Evolutionary conservation across 2,888 invertebrate genomes (phyloP).

Genomic region (Euplexia lucipara): DNA sequence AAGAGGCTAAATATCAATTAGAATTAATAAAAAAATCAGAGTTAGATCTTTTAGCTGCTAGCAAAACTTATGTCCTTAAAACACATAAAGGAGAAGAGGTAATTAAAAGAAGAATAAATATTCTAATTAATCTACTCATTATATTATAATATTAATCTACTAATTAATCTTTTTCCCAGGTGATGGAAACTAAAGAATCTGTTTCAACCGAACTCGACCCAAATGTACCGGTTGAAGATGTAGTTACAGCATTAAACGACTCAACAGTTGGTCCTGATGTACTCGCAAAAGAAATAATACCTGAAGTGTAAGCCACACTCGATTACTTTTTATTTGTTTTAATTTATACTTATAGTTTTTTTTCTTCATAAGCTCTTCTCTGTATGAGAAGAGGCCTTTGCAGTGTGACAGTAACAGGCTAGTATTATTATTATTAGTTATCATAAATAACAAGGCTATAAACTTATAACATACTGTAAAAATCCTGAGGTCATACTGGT

Average conservation of each 20-base stretch:
- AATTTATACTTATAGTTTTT: not conserved
- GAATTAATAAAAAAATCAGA: slow-evolving; percentile 98
- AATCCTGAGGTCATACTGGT: no score
- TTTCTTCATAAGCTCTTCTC: no score
- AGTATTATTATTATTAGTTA: no score
- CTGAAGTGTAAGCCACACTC: slow-evolving; percentile 70
- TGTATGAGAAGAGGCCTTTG: no score
- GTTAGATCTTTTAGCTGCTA: slow-evolving; percentile 94
- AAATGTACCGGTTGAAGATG: slow-evolving; percentile 92
- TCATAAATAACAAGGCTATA: no score
- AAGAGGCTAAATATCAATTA: slow-evolving; percentile 97
- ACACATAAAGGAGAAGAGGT: slow-evolving; percentile 97
- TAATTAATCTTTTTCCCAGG: slow-evolving; percentile 75
- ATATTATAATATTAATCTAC: not conserved
- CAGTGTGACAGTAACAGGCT: no score
- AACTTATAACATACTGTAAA: no score
- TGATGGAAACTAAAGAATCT: slow-evolving; percentile 92
- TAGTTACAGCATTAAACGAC: slow-evolving; percentile 92
- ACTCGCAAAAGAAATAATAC: slow-evolving; percentile 58
- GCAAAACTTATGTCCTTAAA: slow-evolving; percentile 96
- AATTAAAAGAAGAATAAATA: slow-evolving; percentile 6
- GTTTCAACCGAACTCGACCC: slow-evolving; percentile 92
- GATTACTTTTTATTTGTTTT: not conserved
- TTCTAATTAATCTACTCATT: no score
- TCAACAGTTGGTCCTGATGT: slow-evolving; percentile 80